These are phyloP conservation scores for Brenthis hecate DNA, from an alignment of 2,888 invertebrate genomes.

Conservation along the genomic window DNA sequence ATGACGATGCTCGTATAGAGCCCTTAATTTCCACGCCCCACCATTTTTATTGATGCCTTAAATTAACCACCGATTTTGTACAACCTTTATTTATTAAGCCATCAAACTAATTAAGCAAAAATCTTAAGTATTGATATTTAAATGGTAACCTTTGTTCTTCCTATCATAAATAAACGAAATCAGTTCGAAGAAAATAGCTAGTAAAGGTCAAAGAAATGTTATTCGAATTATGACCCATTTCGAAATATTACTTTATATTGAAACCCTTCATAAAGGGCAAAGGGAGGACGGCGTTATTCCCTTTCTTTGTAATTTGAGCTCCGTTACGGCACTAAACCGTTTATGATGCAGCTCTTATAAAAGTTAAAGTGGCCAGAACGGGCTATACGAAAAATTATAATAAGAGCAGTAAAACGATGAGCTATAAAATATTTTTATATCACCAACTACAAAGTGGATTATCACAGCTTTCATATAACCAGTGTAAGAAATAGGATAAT, in stretches of 20 bases:
- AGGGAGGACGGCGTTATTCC: constrained; percentile 70
- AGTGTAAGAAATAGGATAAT: constrained; percentile 11
- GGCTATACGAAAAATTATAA: constrained; percentile 53
- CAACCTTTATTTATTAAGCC: constrained; percentile 15
- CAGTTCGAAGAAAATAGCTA: constrained; percentile 34
- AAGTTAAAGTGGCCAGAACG: constrained; percentile 64
- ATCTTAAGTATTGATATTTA: constrained; percentile 33
- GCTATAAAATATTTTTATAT: constrained; percentile 37
- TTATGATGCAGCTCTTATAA: constrained; percentile 75
- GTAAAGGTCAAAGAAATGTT: constrained; percentile 72
- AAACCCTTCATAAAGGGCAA: constrained; percentile 73
- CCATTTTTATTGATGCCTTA: constrained; percentile 79
- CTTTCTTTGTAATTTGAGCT: constrained; percentile 75
- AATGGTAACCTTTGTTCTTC: constrained; percentile 29
- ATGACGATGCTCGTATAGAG: constrained; percentile 75
- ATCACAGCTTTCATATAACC: constrained; percentile 7
- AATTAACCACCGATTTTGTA: constrained; percentile 60
- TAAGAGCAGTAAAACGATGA: constrained; percentile 33
- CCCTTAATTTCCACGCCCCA: constrained; percentile 80
- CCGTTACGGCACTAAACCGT: constrained; percentile 76
- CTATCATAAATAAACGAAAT: constrained; percentile 35
- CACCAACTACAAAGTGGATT: constrained; percentile 29
- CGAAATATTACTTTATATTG: constrained; percentile 69
- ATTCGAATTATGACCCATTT: constrained; percentile 72
- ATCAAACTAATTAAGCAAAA: constrained; percentile 27